Percentiles rank a stretch among this genome's conserved stretches.
Conservation (phyloP, 2,113 vertebrate species). For the Bubo scandiacus region DNA sequence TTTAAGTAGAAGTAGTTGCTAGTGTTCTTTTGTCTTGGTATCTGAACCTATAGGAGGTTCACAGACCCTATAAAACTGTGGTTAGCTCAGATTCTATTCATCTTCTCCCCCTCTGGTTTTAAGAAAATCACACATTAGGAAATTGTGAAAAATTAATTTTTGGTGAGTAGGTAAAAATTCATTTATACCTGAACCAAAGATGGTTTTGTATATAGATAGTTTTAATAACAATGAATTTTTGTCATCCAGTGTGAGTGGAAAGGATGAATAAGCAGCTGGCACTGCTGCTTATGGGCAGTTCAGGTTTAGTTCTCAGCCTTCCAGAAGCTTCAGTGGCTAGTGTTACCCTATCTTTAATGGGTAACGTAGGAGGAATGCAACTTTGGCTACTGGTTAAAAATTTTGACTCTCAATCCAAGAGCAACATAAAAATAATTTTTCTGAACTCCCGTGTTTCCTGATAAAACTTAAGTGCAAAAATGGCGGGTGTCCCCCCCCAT, state of each 20-base stretch:
- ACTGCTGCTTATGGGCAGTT: background rate
- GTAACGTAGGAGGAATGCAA: background rate
- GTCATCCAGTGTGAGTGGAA: background rate
- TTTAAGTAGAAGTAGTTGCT: conserved; percentile 3
- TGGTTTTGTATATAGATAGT: background rate
- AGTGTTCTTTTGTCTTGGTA: background rate
- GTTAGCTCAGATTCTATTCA: background rate
- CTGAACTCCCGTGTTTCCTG: background rate
- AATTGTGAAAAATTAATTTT: background rate
- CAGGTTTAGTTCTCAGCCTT: background rate
- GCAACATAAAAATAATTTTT: background rate
- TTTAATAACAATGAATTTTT: background rate
- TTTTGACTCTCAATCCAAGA: background rate
- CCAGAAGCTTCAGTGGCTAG: background rate
- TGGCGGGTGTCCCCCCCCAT: fast-evolving
- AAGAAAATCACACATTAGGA: background rate
- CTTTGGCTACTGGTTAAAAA: background rate
- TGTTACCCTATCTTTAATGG: background rate
- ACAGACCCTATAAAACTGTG: background rate
- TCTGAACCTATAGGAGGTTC: background rate
- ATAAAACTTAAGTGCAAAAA: background rate
- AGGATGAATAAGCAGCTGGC: background rate
- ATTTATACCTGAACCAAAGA: background rate
- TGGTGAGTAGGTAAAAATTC: background rate
- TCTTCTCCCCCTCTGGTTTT: background rate